Evolutionary conservation across 2,797 vertebrate species (phyloP).

Genomic region (Phrynocephalus forsythii): DNA sequence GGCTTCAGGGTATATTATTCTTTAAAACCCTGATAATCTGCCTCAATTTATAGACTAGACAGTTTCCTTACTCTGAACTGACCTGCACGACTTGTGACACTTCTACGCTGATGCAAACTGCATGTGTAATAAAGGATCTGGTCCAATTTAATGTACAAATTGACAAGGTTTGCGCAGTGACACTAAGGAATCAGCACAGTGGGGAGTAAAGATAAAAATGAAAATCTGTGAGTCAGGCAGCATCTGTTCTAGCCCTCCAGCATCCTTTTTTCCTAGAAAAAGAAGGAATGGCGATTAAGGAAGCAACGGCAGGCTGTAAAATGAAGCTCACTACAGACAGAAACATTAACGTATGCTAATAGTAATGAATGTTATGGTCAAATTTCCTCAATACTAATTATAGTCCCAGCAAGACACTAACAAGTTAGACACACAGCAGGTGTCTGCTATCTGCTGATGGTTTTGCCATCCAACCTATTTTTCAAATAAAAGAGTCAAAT

Average conservation of each 20-base stretch:
- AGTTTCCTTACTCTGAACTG: not conserved
- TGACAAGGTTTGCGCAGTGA: not conserved
- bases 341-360: constrained; percentile 19
- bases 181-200: not conserved
- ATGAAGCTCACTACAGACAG: constrained; percentile 12
- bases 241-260: constrained; percentile 16
- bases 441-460: constrained; percentile 46
- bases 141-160: constrained; percentile 17
- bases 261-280: constrained; percentile 24
- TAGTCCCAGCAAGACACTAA: constrained; percentile 65
- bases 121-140: not conserved
- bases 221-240: not conserved
- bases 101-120: not conserved
- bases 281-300: constrained; percentile 13
- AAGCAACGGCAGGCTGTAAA: constrained; percentile 1
- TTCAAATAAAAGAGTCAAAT: not conserved
- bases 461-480: constrained; percentile 44
- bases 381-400: constrained; percentile 64
- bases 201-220: not conserved
- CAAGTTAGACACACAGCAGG: constrained; percentile 47
- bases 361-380: constrained; percentile 56
- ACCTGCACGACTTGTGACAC: not conserved
- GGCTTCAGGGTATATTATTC: not conserved
- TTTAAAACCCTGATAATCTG: not conserved
- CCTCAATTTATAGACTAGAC: not conserved